Conservation (phyloP, 2,888 invertebrate genomes). For the Pycnomerus fuliginosus region DNA sequence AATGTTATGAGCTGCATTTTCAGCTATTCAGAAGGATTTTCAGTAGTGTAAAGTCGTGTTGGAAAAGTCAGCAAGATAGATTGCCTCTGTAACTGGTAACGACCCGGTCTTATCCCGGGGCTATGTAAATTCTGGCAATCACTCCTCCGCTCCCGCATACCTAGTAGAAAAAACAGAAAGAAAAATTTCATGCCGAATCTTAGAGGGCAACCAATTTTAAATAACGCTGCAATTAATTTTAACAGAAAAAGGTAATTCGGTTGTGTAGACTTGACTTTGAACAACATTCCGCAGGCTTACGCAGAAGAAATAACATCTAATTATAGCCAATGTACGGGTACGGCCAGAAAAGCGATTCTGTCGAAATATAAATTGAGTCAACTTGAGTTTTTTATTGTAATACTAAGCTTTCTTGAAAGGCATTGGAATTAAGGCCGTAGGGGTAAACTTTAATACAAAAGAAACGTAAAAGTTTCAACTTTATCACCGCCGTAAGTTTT, state of each 20-base stretch:
- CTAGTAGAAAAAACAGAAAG: neutral
- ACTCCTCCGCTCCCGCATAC: no score
- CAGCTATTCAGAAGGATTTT: constrained; percentile 22
- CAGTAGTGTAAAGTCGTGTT: constrained; percentile 27
- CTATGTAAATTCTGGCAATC: constrained; percentile 31
- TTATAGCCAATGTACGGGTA: constrained; percentile 7
- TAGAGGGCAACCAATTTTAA: no score
- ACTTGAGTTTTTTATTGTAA: constrained; percentile 3
- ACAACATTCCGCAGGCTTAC: constrained; percentile 10
- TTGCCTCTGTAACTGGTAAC: constrained; percentile 22
- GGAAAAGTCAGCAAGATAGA: constrained; percentile 23
- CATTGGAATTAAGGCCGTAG: constrained; percentile 17
- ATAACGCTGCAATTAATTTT: no score
- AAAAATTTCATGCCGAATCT: no score
- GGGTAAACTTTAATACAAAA: constrained; percentile 20
- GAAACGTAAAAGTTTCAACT: constrained; percentile 27
- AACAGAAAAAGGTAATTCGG: no score
- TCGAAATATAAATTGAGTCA: constrained; percentile 8
- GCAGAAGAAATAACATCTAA: constrained; percentile 11
- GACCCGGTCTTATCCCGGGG: constrained; percentile 26
- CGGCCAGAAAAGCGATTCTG: no score
- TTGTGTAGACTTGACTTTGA: constrained; percentile 10
- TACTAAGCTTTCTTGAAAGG: constrained; percentile 10
- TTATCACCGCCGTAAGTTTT: constrained; percentile 30
- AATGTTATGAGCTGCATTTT: constrained; percentile 24